phyloP scores from a whole-genome alignment of 2,113 vertebrate species.

The Ivindomyrus marchei region DNA sequence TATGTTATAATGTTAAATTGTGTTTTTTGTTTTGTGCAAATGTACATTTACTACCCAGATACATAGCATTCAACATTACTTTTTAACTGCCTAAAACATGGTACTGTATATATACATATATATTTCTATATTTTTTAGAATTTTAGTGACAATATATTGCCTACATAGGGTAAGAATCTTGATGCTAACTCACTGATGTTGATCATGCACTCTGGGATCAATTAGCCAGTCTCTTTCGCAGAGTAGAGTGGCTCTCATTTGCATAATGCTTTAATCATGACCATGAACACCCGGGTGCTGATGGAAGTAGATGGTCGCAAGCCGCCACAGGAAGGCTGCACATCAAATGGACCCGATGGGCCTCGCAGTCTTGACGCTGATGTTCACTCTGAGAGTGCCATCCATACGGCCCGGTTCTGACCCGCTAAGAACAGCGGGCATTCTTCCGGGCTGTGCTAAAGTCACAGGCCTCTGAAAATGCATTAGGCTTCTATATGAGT shows the following conservation, averaged over 20 bases:
- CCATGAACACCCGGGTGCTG: conserved; percentile 18
- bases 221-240: conserved; percentile 35
- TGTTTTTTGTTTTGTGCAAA: not conserved
- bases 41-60: not conserved
- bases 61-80: not conserved
- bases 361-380: not conserved
- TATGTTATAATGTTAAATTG: not conserved
- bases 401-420: not conserved
- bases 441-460: not conserved
- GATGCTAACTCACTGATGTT: conserved; percentile 17
- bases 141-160: not conserved
- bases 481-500: not conserved
- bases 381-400: not conserved
- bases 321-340: conserved; percentile 21
- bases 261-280: conserved; percentile 42
- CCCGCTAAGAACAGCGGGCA: not conserved
- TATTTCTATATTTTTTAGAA: conserved; percentile 1
- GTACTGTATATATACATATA: no score
- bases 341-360: conserved; percentile 31
- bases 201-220: conserved; percentile 43
- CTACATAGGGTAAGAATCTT: not conserved
- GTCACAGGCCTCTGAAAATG: not conserved
- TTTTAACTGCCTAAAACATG: not conserved
- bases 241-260: conserved; percentile 29
- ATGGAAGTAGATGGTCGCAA: conserved; percentile 20